phyloP scores from a whole-genome alignment of 2,888 invertebrate species.

The Yponomeuta malinellus region DNA sequence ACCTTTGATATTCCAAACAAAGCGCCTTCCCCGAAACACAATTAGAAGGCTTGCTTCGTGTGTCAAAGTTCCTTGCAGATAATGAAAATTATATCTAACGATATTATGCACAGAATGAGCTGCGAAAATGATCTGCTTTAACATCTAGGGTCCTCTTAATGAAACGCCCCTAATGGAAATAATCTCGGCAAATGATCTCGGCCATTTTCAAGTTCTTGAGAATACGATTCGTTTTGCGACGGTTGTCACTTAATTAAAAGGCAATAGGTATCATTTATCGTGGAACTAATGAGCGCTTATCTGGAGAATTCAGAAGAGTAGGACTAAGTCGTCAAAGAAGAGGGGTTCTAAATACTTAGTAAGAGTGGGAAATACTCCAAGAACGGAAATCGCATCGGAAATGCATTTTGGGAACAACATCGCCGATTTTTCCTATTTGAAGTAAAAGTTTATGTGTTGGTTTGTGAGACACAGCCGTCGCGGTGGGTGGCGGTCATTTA shows the following conservation, averaged over 20 bases:
- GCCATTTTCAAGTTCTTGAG: constrained; percentile 3
- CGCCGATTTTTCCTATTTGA: no score
- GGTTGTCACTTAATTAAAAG: neutral
- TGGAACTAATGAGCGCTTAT: no score
- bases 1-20: neutral
- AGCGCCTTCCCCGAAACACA: neutral
- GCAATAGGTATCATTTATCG: neutral
- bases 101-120: neutral
- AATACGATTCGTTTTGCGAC: neutral
- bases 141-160: neutral
- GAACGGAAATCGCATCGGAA: no score
- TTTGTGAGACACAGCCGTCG: no score
- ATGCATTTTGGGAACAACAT: no score
- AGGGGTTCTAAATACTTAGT: no score
- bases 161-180: neutral
- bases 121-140: neutral
- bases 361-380: no score
- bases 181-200: neutral
- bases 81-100: neutral
- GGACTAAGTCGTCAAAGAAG: no score
- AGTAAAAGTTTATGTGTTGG: no score
- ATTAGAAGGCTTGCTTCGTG: neutral
- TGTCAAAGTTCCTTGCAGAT: neutral
- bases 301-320: no score
- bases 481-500: no score